phyloP scores from a whole-genome alignment of 1,140 invertebrate species.

The Maniola jurtina region DNA sequence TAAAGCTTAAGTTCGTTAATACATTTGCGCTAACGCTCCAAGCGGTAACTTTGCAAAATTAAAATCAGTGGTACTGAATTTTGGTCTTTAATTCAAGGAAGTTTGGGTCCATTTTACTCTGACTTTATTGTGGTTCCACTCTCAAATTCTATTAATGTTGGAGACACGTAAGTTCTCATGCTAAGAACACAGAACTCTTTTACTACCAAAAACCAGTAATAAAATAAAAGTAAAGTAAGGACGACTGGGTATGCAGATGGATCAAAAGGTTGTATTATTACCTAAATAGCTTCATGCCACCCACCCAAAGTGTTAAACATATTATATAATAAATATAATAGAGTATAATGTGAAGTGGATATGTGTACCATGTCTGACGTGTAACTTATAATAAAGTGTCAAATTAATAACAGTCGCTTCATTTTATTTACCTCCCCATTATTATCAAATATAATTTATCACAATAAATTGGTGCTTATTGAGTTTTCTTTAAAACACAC shows the following conservation, averaged over 20 bases:
- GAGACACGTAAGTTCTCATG: too few relatives aligned
- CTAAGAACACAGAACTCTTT: not conserved
- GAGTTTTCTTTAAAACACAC: too few relatives aligned
- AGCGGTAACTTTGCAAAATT: too few relatives aligned
- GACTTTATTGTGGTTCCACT: too few relatives aligned
- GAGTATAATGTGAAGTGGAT: slow-evolving; percentile 28
- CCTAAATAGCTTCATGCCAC: slow-evolving; percentile 15
- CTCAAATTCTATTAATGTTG: too few relatives aligned
- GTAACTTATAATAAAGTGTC: slow-evolving; percentile 31
- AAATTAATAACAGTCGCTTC: slow-evolving; percentile 15
- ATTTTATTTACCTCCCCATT: slow-evolving; percentile 8
- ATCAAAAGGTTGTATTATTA: slow-evolving; percentile 17
- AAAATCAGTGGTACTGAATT: too few relatives aligned
- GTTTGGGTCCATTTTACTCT: too few relatives aligned
- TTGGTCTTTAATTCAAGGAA: too few relatives aligned
- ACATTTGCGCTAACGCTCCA: too few relatives aligned
- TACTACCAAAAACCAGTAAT: not conserved
- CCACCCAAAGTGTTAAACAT: slow-evolving; percentile 32
- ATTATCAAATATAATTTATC: too few relatives aligned
- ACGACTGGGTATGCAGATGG: not conserved
- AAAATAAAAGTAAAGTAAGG: not conserved
- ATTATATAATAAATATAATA: not conserved
- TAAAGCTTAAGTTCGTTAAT: too few relatives aligned
- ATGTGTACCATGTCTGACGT: slow-evolving; percentile 29
- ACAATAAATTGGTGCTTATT: too few relatives aligned